Base-by-base conservation (phyloP, 2,888 invertebrate species). In the Thereva nobilitata region DNA sequence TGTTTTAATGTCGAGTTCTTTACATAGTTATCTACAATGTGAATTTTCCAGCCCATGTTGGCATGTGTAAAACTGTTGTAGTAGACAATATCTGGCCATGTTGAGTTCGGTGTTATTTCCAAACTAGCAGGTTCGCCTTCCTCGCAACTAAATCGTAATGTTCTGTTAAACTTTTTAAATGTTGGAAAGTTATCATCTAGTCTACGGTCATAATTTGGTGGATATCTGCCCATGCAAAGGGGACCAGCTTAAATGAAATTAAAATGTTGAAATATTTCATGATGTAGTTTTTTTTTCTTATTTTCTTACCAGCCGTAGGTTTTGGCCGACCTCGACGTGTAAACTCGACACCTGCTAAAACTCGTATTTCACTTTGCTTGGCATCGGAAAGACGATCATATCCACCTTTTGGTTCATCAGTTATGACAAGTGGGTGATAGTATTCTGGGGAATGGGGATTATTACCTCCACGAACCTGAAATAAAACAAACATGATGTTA, bases 31-130 rank as follows among this genome's bases (percentile, higher is more conserved):
- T 97, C 95, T 64, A 96, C 90, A 35, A 97, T 86, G 80, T 91
- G 90, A 76, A 97, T 94, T 79, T 93, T 93, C 85, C 94, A 95
- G 69, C 97, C 97, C 94, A 97, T 96, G 81, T 95, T 93, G 37
- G 91, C 87, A 75, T 94, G 94, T 4, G 93, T 92, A 81, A 93
- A 96, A 68, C 95, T 95, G 83, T 97, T 91, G 79, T 94, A 94
- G 81, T 95, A 97, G 34, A 97, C 93, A 38, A 87, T 83, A 80
- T 96, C 95, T 0, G 97, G 96, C 91, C 95, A 95, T 2, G 92
- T 87, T 53, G 90, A 86, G 79, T 95, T 94, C 38, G 97, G 96
- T 35, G 93, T 89, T 56, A 96, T 87, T 76, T 86, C 86, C 64
- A 95, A 83, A 61, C 86, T 80, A 0, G 91, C 92, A 5, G 91